Conservation (phyloP, 2,113 vertebrate genomes). For the Melanocharis versteri region DNA sequence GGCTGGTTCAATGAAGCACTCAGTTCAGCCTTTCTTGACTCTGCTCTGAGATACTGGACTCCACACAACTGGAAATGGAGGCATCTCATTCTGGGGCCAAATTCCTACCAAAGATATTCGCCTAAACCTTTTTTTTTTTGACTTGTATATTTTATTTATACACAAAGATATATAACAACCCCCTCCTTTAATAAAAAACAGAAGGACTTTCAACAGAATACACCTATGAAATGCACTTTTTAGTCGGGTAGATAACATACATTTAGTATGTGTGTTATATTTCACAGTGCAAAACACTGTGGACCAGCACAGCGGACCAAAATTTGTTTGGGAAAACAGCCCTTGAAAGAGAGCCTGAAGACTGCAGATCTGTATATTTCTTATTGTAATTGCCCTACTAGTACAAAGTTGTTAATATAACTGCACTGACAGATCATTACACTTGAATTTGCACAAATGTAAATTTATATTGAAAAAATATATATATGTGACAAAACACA, state of each 20-base stretch:
- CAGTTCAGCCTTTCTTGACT: neutral
- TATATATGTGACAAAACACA: neutral
- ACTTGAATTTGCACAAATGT: neutral
- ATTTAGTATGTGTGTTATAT: neutral
- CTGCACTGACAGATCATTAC: neutral
- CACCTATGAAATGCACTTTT: neutral
- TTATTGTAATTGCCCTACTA: neutral
- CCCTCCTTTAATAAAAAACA: neutral
- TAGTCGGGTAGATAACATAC: neutral
- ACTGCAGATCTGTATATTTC: neutral
- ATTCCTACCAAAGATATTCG: neutral
- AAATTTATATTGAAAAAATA: neutral
- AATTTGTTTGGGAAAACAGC: neutral
- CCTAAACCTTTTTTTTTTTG: neutral
- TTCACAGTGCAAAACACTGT: neutral
- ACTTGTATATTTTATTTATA: neutral
- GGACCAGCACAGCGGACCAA: neutral
- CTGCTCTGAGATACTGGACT: neutral
- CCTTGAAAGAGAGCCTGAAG: neutral
- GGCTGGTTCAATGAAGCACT: neutral
- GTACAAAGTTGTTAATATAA: neutral
- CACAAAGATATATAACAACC: neutral
- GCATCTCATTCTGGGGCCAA: neutral
- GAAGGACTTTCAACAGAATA: neutral
- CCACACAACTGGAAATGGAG: neutral